A percentile compares a stretch with the other conserved stretches of the same genome.
Evolutionary conservation across 2,888 invertebrate species (phyloP).

Genomic region (Drosophila flavopinicola): DNA sequence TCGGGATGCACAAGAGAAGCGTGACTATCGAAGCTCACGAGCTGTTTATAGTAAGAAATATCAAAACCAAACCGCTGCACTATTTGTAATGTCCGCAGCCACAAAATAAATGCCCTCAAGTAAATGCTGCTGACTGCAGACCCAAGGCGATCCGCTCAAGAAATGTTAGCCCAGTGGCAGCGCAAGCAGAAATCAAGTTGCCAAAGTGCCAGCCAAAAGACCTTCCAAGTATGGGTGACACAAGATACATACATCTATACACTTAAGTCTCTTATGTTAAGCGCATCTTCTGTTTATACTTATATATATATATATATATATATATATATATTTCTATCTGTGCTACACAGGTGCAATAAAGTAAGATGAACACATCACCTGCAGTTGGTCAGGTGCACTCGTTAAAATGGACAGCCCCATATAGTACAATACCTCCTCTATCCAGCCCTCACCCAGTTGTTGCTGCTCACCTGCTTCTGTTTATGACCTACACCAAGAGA

Average conservation of each 20-base stretch:
- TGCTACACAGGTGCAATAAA: constrained; percentile 40
- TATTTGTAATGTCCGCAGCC: constrained; percentile 7
- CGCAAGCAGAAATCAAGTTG: constrained; percentile 41
- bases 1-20: constrained; percentile 26
- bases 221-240: constrained; percentile 51
- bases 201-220: constrained; percentile 55
- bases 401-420: constrained; percentile 55
- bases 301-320: constrained; percentile 32
- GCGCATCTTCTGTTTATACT: no score
- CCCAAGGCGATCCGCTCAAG: constrained; percentile 48
- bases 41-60: constrained; percentile 9
- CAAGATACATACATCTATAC: constrained; percentile 44
- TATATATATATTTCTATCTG: constrained; percentile 19
- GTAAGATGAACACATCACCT: constrained; percentile 65
- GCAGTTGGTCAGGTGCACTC: constrained; percentile 68
- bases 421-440: constrained; percentile 1
- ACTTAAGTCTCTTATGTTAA: constrained; percentile 2
- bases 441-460: constrained; percentile 20
- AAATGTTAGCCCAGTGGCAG: constrained; percentile 28
- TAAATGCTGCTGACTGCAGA: constrained; percentile 60
- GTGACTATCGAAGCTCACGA: constrained; percentile 45
- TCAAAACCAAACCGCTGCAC: not conserved
- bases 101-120: constrained; percentile 58
- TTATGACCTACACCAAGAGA: constrained; percentile 77
- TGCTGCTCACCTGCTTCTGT: constrained; percentile 64